Evolutionary conservation across 2,888 invertebrate genomes (phyloP), one percentile per base, ranked within the genome.

Genomic region (Ptilodon capucinus): DNA sequence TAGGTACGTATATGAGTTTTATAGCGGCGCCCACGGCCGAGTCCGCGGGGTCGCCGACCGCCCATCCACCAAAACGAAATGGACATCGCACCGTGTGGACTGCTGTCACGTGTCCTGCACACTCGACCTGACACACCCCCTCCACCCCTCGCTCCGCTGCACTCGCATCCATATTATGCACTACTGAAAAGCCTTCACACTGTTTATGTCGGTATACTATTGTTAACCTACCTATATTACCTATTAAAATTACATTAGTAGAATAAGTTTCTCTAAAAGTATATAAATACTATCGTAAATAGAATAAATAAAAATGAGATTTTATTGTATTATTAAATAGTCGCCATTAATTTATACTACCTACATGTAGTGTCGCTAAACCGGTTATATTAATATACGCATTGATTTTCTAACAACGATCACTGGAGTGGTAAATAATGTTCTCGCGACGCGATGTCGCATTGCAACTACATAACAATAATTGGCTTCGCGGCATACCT

Each of bases 41-140:
- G 40, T 51, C 52, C 38, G 38, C 57, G 60, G 54, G 61, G 64
- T 67, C 64, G 60, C 59, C 57, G 64, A 60, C 64, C 69, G 70
- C 53, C 68, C 62, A 60, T 48, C 68, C 68, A 64, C 70, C 65
- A 59, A 68, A 70, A 64, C 70, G 63, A 59, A 68, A 70, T 70
- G 69, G 68, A 68, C 68, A 54, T 39, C 51, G 62, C 57, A 25
- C 57, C 59, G 32, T 32, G 35, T 14, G 35, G 35, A 52, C 70
- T 64, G 70, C 62, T 48, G 67, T 58, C 67, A 67, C 66, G 65
- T 64, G 64, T 54, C 42, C 30, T 9, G 11, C 48, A 4, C 46
- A 5, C 17, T 36, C 8, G n/a, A n/a, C n/a, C n/a, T n/a, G n/a
- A n/a, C n/a, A n/a, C n/a, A n/a, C n/a, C n/a, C n/a, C n/a, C n/a